Evolutionary conservation across 1,140 invertebrate species (phyloP), one percentile per base, ranked within the genome.

Genomic region (Plutomurus gul): DNA sequence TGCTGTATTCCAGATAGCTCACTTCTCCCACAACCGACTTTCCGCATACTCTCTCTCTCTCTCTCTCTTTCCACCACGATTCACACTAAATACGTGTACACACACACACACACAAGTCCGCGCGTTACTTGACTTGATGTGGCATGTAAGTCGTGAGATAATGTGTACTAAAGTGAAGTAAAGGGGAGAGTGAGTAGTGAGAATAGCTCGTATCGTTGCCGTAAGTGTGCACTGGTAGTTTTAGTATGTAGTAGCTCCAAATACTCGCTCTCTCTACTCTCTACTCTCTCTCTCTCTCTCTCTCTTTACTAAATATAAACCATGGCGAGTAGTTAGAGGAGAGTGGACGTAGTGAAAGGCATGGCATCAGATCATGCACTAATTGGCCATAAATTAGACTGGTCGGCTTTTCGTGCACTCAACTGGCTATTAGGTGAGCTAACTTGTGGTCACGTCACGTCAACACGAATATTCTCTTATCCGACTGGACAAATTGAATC

Each of bases 381-480:
- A 74, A 74, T 74, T 74, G 72, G 39, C 72, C 72, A 74, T 74
- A 74, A 74, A 74, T 74, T 74, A 74, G 40, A 13, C 72, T 46
- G 40, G 39, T 49, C 72, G 70, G 70, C 70, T 72, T 72, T 72
- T 72, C 70, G 70, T 72, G 70, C 70, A 72, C 70, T 72, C 70
- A 72, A 72, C 70, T 72, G 70, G 70, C 70, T 72, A 72, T 72
- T 72, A 72, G 70, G 37, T 20, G 36, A 72, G 39, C 70, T 72
- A 72, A 72, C 72, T 51, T 79, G 73, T 79, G 78, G 78, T 79
- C 78, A 79, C 72, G 73, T 79, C 73, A 79, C 71, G 72, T 74
- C 72, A 74, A 74, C 72, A 74, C 43, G 39, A 46, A 74, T 74
- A 72, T 79, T 72, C 77, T 39, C 78, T 75, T 74, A 74, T 74